Conservation (phyloP, 1,140 invertebrate genomes). For the Eumeta japonica region DNA sequence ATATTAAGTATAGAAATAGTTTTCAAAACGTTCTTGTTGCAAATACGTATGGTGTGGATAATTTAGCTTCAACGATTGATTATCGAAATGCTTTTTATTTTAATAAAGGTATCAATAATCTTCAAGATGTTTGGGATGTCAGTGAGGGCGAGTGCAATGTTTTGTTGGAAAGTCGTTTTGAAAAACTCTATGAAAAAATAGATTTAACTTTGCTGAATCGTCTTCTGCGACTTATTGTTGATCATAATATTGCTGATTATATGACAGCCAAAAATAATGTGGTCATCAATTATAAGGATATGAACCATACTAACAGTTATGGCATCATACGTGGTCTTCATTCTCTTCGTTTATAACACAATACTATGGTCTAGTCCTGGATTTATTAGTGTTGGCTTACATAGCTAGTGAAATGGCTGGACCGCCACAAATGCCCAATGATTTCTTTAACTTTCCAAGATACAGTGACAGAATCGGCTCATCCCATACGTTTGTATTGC, state of each 20-base stretch:
- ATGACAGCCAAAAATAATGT: conserved; percentile 99
- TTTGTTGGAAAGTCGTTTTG: conserved; percentile 94
- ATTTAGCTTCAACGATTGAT: too few species aligned
- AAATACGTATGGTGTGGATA: too few species aligned
- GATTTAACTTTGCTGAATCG: conserved; percentile 97
- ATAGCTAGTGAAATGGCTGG: conserved; percentile 98
- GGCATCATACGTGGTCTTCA: conserved; percentile 98
- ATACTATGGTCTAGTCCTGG: conserved; percentile 95
- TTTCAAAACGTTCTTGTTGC: too few species aligned
- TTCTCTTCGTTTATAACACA: conserved; percentile 99
- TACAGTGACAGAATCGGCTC: conserved; percentile 84
- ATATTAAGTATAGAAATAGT: too few species aligned
- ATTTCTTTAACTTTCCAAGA: conserved; percentile 93
- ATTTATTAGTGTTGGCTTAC: conserved; percentile 93
- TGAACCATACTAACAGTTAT: conserved; percentile 99
- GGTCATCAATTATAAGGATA: conserved; percentile 99
- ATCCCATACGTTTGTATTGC: conserved; percentile 96
- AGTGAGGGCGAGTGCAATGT: conserved; percentile 98
- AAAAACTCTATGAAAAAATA: conserved; percentile 99
- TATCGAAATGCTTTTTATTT: too few species aligned
- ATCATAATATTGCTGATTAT: conserved; percentile 99
- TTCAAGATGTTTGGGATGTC: conserved; percentile 99
- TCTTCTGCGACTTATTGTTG: conserved; percentile 92
- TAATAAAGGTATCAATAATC: conserved; percentile 86
- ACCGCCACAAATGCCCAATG: conserved; percentile 97